Evolutionary conservation across 2,113 vertebrate species (phyloP).

Genomic region (Oncorhynchus masou): DNA sequence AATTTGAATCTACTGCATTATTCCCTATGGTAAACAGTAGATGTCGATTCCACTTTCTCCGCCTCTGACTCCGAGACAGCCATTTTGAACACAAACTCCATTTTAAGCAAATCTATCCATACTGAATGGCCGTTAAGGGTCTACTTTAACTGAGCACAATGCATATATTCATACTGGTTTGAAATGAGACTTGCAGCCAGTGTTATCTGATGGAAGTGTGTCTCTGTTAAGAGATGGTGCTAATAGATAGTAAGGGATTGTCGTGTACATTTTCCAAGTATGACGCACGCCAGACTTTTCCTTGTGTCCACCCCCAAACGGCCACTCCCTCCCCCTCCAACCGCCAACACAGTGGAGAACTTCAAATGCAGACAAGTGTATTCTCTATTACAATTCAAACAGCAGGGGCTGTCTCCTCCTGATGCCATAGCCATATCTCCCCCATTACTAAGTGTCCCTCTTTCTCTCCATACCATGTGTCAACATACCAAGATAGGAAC

Average conservation of each 20-base stretch:
- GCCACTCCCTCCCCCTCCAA: not conserved
- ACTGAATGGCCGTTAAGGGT: constrained; percentile 37
- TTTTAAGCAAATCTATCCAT: constrained; percentile 12
- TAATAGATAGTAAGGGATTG: constrained; percentile 48
- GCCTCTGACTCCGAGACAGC: constrained; percentile 9
- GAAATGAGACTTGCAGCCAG: constrained; percentile 42
- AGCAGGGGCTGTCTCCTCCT: not conserved
- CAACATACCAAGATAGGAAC: not conserved
- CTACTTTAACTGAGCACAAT: constrained; percentile 44
- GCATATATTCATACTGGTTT: constrained; percentile 45
- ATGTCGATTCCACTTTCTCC: constrained; percentile 19
- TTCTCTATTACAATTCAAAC: not conserved
- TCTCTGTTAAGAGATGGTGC: constrained; percentile 26
- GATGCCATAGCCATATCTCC: constrained; percentile 7
- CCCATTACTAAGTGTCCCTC: not conserved
- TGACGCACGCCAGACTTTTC: constrained; percentile 12
- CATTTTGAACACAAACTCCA: constrained; percentile 9
- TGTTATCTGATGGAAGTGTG: constrained; percentile 56
- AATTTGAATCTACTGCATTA: not conserved
- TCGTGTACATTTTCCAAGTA: constrained; percentile 14
- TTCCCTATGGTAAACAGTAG: constrained; percentile 26
- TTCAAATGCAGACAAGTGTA: constrained; percentile 17
- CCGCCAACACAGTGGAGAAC: constrained; percentile 16
- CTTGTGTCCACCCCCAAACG: constrained; percentile 14
- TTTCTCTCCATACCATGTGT: not conserved